These are phyloP conservation scores for Myopa testacea DNA, from an alignment of 2,888 invertebrate species.

Conservation along the genomic window DNA sequence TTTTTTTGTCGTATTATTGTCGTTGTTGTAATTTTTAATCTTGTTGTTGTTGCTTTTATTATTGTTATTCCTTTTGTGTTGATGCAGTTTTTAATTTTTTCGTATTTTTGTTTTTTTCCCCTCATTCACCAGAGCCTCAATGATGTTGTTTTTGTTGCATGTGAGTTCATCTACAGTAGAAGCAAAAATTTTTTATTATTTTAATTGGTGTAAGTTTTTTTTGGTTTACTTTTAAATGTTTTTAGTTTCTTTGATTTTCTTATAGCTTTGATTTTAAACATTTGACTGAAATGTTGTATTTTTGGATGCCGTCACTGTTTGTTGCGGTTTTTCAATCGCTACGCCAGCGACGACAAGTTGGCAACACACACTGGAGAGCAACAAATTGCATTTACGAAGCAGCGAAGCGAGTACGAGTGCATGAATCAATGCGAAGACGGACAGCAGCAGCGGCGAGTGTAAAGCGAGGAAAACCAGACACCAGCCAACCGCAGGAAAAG, in stretches of 20 bases:
- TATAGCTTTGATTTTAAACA: not conserved
- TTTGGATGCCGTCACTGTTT: constrained; percentile 20
- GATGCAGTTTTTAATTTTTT: too few relatives aligned
- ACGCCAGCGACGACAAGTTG: constrained; percentile 15
- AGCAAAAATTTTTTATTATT: too few relatives aligned
- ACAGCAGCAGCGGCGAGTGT: not conserved
- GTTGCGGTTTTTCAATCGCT: not conserved
- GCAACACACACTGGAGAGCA: constrained; percentile 34
- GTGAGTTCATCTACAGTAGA: too few relatives aligned
- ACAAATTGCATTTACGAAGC: constrained; percentile 37
- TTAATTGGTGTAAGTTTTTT: too few relatives aligned
- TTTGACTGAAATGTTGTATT: too few relatives aligned
- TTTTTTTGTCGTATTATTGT: not conserved
- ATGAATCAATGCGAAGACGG: not conserved
- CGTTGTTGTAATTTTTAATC: constrained; percentile 6
- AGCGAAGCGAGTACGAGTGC: constrained; percentile 24
- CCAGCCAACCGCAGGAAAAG: not conserved
- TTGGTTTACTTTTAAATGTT: not conserved
- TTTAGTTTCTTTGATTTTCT: not conserved
- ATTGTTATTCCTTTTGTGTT: not conserved
- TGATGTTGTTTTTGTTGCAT: too few relatives aligned
- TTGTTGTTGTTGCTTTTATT: not conserved
- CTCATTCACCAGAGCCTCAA: too few relatives aligned
- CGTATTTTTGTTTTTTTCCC: too few relatives aligned
- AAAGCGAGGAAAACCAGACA: not conserved